Evolutionary conservation across 2,797 vertebrate species (phyloP), one percentile per base, ranked within the genome.

Genomic region (Acestrorhynchus altus): DNA sequence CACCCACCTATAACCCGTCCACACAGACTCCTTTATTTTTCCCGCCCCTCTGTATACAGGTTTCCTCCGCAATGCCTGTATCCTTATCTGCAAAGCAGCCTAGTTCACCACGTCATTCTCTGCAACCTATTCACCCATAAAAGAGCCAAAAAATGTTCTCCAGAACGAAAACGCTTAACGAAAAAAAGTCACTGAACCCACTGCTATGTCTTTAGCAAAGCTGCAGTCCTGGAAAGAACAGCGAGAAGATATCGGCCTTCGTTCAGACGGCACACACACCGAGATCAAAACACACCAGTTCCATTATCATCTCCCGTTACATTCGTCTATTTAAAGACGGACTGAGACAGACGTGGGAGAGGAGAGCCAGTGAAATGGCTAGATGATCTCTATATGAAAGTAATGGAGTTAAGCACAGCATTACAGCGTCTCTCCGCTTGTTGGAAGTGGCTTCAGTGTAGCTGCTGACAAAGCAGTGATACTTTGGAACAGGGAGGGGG

Each of bases 261-360:
- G 51, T 22, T 39, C n/a, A 46, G 35, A 22, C 28, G 0, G 35
- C 26, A 47, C 59, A 18, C 67, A 72, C 67, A 44, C 15, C 13
- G 28, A 66, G 49, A 76, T 77, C 69, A 74, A 69, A 35, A 64
- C 64, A 65, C 54, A 24, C 59, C 28, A 67, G 20, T 59, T 8
- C 80, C 72, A 73, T 81, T 63, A 81, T 63, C 67, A 76, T 69
- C 67, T 79, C 69, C 64, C 7, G 31, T 76, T 83, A 81, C 77
- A 71, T 24, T 44, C 26, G 1, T 67, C 47, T 73, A 76, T 74
- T 72, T 78, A 72, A 80, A 80, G 52, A 46, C 54, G 16, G 65
- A 47, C 56, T 63, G 24, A 78, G 51, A 51, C 59, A 20, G 28
- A 52, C 4, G 3, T 60, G 31, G 40, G 10, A n/a, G 31, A 28